These are phyloP conservation scores for Enteromius afrohamiltoni DNA, from an alignment of 2,797 vertebrate genomes.

Conservation along the genomic window DNA sequence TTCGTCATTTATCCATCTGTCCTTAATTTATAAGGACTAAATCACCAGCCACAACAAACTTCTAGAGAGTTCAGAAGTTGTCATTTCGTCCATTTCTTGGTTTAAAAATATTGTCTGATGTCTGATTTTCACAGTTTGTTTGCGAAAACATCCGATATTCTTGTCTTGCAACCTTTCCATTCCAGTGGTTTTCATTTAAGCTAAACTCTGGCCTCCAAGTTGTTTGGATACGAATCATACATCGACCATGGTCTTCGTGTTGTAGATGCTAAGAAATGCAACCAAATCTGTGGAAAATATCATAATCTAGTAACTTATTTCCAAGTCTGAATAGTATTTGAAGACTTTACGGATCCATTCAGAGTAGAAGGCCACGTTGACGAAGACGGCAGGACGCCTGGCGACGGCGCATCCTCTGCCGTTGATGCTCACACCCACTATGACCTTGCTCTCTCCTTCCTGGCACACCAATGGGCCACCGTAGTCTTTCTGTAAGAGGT, in stretches of 20 bases:
- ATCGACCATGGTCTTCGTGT: constrained; percentile 3
- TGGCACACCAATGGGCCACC: constrained; percentile 94
- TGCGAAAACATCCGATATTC: neutral
- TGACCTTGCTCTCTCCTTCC: constrained; percentile 89
- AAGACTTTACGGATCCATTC: constrained; percentile 97
- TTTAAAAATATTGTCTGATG: constrained; percentile 23
- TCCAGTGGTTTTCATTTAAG: constrained; percentile 16
- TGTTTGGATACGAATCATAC: neutral
- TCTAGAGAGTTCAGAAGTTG: constrained; percentile 1
- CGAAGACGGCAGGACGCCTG: constrained; percentile 90
- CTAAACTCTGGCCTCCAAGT: neutral
- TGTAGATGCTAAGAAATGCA: neutral
- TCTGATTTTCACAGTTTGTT: constrained; percentile 3
- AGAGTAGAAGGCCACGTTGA: constrained; percentile 93
- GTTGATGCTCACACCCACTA: constrained; percentile 93
- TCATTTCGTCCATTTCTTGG: constrained; percentile 23
- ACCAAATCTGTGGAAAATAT: neutral
- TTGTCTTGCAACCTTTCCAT: constrained; percentile 19
- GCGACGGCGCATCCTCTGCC: constrained; percentile 90
- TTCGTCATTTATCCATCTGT: constrained; percentile 21
- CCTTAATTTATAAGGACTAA: constrained; percentile 18
- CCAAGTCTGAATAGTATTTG: constrained; percentile 75
- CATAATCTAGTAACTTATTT: constrained; percentile 66
- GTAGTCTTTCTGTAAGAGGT: constrained; percentile 84
- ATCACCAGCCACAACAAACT: constrained; percentile 31